Conservation (phyloP, 1,140 invertebrate species). For the Mesaphorura yosii region DNA sequence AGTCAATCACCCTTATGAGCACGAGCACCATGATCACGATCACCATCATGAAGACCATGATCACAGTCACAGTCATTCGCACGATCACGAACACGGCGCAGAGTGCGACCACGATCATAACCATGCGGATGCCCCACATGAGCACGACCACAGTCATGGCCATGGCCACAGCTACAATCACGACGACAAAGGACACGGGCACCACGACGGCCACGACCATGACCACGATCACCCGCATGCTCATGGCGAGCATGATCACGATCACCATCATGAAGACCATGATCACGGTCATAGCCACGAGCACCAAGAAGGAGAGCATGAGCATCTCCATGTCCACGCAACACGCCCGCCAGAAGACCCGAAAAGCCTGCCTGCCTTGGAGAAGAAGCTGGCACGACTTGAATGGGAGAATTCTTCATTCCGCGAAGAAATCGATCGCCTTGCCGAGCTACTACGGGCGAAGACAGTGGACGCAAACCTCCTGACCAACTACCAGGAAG, state of each 20-base stretch:
- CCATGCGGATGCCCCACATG: neutral
- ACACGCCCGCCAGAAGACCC: neutral
- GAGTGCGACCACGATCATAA: constrained; percentile 3
- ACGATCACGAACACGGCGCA: constrained; percentile 8
- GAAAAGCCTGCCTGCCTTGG: constrained; percentile 13
- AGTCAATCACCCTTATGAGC: constrained; percentile 6
- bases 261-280: constrained; percentile 11
- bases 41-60: constrained; percentile 12
- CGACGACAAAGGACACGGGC: neutral
- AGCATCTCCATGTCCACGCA: constrained; percentile 1
- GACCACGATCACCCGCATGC: constrained; percentile 9
- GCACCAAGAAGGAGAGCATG: constrained; percentile 7
- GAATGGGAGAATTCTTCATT: constrained; percentile 29
- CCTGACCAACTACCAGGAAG: neutral
- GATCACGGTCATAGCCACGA: constrained; percentile 7
- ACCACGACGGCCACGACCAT: constrained; percentile 6
- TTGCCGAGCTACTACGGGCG: constrained; percentile 8
- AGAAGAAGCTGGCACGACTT: constrained; percentile 24
- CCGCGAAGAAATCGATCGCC: constrained; percentile 21
- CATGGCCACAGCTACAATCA: neutral
- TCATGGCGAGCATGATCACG: constrained; percentile 2
- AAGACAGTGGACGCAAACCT: constrained; percentile 8
- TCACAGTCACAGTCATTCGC: neutral
- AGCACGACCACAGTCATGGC: constrained; percentile 6
- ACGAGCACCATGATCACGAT: constrained; percentile 4